A percentile compares a stretch with the other conserved stretches of the same genome.
These are phyloP conservation scores for Zelleria hepariella DNA, from an alignment of 2,888 invertebrate species.

Conservation along the genomic window DNA sequence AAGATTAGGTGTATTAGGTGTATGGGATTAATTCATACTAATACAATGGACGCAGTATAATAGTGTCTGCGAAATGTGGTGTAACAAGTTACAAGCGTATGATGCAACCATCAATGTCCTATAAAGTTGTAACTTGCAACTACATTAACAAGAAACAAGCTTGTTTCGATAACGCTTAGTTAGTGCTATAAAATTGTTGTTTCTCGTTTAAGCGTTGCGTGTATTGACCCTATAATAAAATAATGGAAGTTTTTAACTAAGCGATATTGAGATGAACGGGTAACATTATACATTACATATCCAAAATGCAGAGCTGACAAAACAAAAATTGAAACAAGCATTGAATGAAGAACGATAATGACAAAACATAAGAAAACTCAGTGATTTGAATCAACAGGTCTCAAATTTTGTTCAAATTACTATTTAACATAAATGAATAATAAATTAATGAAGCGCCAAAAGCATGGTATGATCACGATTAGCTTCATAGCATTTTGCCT, in stretches of 20 bases:
- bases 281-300: constrained; percentile 14
- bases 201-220: not conserved
- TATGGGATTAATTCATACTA: not conserved
- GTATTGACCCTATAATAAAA: not conserved
- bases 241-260: not conserved
- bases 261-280: not conserved
- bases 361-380: not conserved
- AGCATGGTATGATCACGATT: not conserved
- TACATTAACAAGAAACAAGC: not conserved
- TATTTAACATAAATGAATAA: not conserved
- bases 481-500: not conserved
- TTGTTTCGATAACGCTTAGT: not conserved
- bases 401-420: not conserved
- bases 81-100: not conserved
- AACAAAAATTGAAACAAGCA: constrained; percentile 36
- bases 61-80: not conserved
- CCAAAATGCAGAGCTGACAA: constrained; percentile 65
- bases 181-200: not conserved
- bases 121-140: not conserved
- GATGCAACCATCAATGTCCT: not conserved
- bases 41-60: not conserved
- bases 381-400: not conserved
- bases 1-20: no score
- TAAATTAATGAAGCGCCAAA: not conserved
- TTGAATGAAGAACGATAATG: constrained; percentile 4